Evolutionary conservation across 1,140 invertebrate genomes (phyloP).

Genomic region (Drosophila ananassae): DNA sequence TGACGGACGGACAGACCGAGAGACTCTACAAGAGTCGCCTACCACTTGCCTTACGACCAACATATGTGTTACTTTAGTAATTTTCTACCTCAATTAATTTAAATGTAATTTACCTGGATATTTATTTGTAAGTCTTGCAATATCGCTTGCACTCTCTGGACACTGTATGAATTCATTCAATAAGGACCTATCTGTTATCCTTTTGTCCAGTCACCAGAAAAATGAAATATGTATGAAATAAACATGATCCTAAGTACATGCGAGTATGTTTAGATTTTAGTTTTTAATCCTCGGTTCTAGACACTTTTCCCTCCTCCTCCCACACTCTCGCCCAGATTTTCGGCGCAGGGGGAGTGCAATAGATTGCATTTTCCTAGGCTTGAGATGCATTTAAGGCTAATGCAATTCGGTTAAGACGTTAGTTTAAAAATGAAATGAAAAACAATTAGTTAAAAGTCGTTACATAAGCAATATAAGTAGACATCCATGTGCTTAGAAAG

Average conservation of each 20-base stretch:
- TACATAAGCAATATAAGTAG: constrained; percentile 81
- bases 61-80: constrained; percentile 80
- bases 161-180: constrained; percentile 7
- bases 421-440: constrained; percentile 48
- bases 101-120: constrained; percentile 68
- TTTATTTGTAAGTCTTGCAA: constrained; percentile 59
- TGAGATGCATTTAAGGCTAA: constrained; percentile 45
- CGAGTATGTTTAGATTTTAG: constrained; percentile 17
- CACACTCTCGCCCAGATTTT: constrained; percentile 17
- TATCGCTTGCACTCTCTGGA: constrained; percentile 39
- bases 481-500: constrained; percentile 79
- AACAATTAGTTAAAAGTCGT: constrained; percentile 71
- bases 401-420: constrained; percentile 64
- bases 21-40: constrained; percentile 73
- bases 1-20: constrained; percentile 24
- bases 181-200: background rate
- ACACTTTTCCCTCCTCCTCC: constrained; percentile 21
- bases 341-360: constrained; percentile 43
- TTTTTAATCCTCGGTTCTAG: constrained; percentile 31
- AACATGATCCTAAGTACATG: constrained; percentile 25
- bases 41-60: constrained; percentile 76
- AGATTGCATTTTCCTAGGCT: constrained; percentile 49
- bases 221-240: constrained; percentile 15
- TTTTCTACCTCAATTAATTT: constrained; percentile 80
- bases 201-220: background rate